These are phyloP conservation scores for Rana temporaria DNA, from an alignment of 2,113 vertebrate genomes.

Conservation along the genomic window DNA sequence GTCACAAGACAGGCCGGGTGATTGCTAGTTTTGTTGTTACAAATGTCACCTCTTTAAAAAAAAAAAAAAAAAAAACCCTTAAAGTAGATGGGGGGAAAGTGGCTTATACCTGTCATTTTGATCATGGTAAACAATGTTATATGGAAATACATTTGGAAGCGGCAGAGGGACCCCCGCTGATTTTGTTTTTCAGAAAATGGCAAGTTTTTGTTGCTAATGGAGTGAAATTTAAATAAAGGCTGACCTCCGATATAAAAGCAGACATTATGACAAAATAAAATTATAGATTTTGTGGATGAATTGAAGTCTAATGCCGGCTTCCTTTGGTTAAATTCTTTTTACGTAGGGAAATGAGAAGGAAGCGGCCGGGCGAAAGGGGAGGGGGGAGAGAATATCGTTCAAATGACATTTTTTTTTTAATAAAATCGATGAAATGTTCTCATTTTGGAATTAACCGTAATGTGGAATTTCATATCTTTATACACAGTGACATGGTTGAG, in stretches of 20 bases:
- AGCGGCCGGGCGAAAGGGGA: conserved; percentile 66
- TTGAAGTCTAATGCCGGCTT: conserved; percentile 84
- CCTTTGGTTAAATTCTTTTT: conserved; percentile 83
- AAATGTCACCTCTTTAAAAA: conserved; percentile 78
- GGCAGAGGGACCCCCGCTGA: conserved; percentile 90
- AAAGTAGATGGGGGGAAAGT: conserved; percentile 80
- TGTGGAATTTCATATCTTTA: not conserved
- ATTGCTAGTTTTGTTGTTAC: conserved; percentile 85
- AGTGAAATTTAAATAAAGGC: conserved; percentile 93
- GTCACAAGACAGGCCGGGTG: conserved; percentile 76
- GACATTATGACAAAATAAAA: conserved; percentile 88
- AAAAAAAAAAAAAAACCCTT: conserved; percentile 71
- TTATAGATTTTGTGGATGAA: conserved; percentile 85
- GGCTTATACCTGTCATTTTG: conserved; percentile 93
- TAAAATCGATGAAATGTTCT: conserved; percentile 79
- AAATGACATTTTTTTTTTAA: conserved; percentile 73
- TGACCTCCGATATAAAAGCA: conserved; percentile 90
- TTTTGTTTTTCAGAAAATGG: conserved; percentile 95
- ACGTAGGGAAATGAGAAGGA: conserved; percentile 82
- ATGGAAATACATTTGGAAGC: conserved; percentile 83
- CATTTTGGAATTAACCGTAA: conserved; percentile 76
- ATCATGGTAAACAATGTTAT: conserved; percentile 86
- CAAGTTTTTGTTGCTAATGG: conserved; percentile 91
- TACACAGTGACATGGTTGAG: not conserved
- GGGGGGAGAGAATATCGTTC: conserved; percentile 61